phyloP scores from a whole-genome alignment of 2,113 vertebrate genomes.

The Lepus timidus region DNA sequence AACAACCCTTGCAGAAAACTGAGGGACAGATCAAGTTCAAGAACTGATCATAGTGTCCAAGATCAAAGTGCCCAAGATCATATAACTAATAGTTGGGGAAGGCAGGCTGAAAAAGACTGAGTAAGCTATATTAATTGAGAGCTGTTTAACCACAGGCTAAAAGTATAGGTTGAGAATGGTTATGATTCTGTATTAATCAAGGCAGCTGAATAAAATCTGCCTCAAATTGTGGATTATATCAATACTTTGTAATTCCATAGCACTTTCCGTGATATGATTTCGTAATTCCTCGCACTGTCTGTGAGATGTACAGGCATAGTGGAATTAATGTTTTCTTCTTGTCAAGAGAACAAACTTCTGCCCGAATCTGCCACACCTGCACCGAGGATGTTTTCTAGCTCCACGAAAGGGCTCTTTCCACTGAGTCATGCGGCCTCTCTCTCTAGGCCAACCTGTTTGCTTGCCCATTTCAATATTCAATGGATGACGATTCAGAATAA shows the following conservation, averaged over 20 bases:
- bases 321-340: neutral
- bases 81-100: neutral
- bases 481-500: neutral
- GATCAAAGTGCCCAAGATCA: neutral
- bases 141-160: constrained; percentile 68
- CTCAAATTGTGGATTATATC: neutral
- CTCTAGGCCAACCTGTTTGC: neutral
- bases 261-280: neutral
- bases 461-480: neutral
- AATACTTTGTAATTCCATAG: constrained; percentile 26
- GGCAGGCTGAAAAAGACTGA: constrained; percentile 65
- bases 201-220: neutral
- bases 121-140: constrained; percentile 74
- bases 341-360: neutral
- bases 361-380: neutral
- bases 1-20: neutral
- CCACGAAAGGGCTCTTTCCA: neutral
- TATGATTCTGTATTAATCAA: constrained; percentile 52
- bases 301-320: neutral
- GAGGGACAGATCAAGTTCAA: neutral
- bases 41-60: neutral
- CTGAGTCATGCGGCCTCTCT: neutral
- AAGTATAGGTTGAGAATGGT: neutral
- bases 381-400: neutral
- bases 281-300: neutral